Evolutionary conservation across 2,888 invertebrate species (phyloP).

Genomic region (Pseudeuparius sepicola): DNA sequence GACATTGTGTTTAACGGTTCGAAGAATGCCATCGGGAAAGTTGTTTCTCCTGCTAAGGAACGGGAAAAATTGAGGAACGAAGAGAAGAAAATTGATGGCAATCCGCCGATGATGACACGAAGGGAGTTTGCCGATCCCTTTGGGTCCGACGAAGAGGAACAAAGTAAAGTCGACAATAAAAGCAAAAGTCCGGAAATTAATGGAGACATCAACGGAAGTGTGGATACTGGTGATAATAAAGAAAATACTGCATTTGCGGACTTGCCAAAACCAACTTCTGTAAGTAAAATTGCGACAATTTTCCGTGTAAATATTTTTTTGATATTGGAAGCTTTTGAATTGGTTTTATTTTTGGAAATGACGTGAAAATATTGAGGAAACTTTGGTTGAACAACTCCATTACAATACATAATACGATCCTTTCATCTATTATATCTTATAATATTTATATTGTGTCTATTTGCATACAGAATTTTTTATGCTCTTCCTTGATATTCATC

Average conservation of each 20-base stretch:
- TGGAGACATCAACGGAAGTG: slow-evolving; percentile 24
- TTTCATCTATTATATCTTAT: too few species aligned
- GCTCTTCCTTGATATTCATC: too few species aligned
- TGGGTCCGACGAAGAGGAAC: slow-evolving; percentile 78
- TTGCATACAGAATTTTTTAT: too few species aligned
- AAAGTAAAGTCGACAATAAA: slow-evolving; percentile 1
- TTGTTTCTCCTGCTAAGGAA: slow-evolving; percentile 57
- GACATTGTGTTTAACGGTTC: slow-evolving; percentile 60
- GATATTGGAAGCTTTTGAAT: too few species aligned
- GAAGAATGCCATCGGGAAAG: slow-evolving; percentile 55
- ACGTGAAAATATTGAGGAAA: too few species aligned
- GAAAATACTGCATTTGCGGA: slow-evolving; percentile 28
- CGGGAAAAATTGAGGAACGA: slow-evolving; percentile 44
- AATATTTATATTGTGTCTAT: too few species aligned
- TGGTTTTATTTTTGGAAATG: too few species aligned
- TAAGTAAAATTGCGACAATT: slow-evolving; percentile 32
- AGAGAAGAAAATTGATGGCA: slow-evolving; percentile 36
- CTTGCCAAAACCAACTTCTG: slow-evolving; percentile 35
- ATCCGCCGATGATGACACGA: slow-evolving; percentile 63
- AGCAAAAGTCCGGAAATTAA: slow-evolving; percentile 25
- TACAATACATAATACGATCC: too few species aligned
- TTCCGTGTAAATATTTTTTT: too few species aligned
- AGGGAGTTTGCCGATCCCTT: slow-evolving; percentile 82
- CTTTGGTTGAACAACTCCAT: too few species aligned
- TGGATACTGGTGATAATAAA: slow-evolving; percentile 21